phyloP scores from a whole-genome alignment of 1,140 invertebrate genomes.

The Drosophila takahashii region DNA sequence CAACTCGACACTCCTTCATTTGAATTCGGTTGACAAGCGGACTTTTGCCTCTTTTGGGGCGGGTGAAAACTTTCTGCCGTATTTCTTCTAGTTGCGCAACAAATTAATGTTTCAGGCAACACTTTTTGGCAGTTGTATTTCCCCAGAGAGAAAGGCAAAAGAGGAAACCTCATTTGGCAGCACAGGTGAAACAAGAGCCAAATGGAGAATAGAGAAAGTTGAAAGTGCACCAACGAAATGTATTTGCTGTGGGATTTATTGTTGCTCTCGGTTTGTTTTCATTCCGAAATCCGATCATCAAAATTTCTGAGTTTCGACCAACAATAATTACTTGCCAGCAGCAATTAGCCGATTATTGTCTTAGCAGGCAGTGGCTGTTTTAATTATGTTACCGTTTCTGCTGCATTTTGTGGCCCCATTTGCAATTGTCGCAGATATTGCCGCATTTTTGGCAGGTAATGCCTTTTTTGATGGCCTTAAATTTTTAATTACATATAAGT shows the following conservation, averaged over 20 bases:
- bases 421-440: background rate
- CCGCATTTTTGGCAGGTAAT: background rate
- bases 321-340: constrained; percentile 24
- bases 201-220: constrained; percentile 16
- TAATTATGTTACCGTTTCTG: constrained; percentile 41
- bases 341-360: constrained; percentile 46
- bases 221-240: constrained; percentile 4
- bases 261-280: constrained; percentile 7
- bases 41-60: constrained; percentile 11
- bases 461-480: background rate
- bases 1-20: constrained; percentile 36
- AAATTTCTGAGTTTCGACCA: constrained; percentile 17
- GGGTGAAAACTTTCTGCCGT: constrained; percentile 8
- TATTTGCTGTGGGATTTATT: constrained; percentile 13
- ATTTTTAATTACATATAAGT: constrained; percentile 1
- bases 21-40: constrained; percentile 33
- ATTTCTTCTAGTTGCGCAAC: constrained; percentile 32
- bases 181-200: constrained; percentile 5
- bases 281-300: constrained; percentile 29
- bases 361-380: constrained; percentile 34
- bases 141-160: background rate
- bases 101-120: constrained; percentile 74
- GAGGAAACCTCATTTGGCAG: constrained; percentile 27
- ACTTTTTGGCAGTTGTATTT: constrained; percentile 43
- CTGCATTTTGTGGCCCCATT: constrained; percentile 1